A percentile compares a stretch with the other conserved stretches of the same genome.
These are phyloP conservation scores for Mesoligia furuncula DNA, from an alignment of 2,888 invertebrate species.

Conservation along the genomic window DNA sequence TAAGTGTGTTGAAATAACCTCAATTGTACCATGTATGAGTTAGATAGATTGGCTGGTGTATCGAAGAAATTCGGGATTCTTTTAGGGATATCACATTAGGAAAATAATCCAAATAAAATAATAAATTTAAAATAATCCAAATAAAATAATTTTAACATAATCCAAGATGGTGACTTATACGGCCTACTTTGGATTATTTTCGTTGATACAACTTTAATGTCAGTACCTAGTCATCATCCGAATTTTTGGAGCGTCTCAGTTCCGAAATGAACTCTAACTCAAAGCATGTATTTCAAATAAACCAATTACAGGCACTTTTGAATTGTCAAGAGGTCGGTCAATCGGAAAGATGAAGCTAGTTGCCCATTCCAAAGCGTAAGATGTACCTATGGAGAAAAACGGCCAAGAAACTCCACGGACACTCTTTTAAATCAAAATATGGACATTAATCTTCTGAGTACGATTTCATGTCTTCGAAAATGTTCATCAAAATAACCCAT, in stretches of 20 bases:
- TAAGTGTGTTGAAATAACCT: constrained; percentile 36
- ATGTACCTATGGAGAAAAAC: no score
- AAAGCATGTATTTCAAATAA: no score
- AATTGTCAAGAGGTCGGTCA: no score
- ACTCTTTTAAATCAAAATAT: no score
- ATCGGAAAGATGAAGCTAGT: no score
- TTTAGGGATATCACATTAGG: background rate
- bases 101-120: background rate
- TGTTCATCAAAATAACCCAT: background rate
- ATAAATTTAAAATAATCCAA: background rate
- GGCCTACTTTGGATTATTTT: background rate
- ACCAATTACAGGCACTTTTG: no score
- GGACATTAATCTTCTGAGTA: no score
- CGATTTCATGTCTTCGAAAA: background rate
- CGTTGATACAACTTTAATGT: background rate
- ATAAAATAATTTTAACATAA: background rate
- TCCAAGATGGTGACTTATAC: background rate
- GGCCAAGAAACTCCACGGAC: no score
- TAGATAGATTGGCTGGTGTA: constrained; percentile 7
- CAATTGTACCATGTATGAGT: constrained; percentile 11
- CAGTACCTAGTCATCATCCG: no score
- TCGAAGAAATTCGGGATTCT: background rate
- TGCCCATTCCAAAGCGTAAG: no score
- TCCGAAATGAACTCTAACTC: background rate
- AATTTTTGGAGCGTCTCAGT: background rate